Evolutionary conservation across 2,797 vertebrate genomes (phyloP), one percentile per base, ranked within the genome.

Genomic region (Crenichthys baileyi): DNA sequence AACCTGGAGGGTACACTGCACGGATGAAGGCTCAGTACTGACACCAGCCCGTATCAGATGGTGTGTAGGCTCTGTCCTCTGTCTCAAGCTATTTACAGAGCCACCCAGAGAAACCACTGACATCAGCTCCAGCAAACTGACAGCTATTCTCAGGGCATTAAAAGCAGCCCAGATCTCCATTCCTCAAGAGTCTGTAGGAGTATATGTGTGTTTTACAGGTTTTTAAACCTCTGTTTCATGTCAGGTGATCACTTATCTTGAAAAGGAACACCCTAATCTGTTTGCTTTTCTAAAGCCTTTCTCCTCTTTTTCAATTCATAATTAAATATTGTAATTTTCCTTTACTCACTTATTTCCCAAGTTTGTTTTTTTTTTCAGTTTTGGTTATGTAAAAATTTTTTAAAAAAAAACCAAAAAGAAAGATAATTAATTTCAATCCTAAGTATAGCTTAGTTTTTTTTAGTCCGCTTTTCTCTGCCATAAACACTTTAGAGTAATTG

Each of bases 151-250:
- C 65, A 80, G 24, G 7, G 13, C 55, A 29, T 2, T 73, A 9
- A 46, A 46, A 4, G n/a, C 36, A 46, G 36, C 24, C 15, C 70
- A 61, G 29, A 74, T 58, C 44, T 72, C 79, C 82, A 87, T 88
- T 63, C 24, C 73, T 26, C 12, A 16, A 44, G 36, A 22, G 53
- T 41, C 53, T 41, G 51, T 26, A 1, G 53, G 22, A 24, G 50
- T 13, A 1, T n/a, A 41, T 26, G 22, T 56, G 51, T 39, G 20
- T 53, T 46, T 58, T 73, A n/a, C 7, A 56, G 53, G 9, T 73
- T 73, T 26, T 41, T 73, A 41, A n/a, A 12, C 72, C 22, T 56
- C 39, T 39, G n/a, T 15, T 24, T 15, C 3, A 39, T 0, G 11
- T 72, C 50, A 73, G 29, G 51, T 55, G 70, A 72, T 31, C 41